Evolutionary conservation across 2,113 vertebrate species (phyloP).

Genomic region (Osmerus mordax): DNA sequence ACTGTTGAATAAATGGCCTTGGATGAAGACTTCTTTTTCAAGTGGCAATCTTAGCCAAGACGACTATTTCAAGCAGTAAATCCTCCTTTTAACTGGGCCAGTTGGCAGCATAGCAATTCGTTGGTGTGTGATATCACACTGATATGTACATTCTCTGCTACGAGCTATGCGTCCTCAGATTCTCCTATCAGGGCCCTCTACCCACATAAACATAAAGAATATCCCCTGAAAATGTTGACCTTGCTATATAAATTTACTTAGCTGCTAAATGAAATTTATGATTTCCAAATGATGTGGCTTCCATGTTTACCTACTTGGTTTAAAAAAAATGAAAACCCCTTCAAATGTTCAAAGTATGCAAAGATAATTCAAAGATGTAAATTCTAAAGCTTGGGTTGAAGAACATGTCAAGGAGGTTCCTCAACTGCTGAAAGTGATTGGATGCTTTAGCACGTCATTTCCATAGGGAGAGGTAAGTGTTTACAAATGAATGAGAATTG

Average conservation of each 20-base stretch:
- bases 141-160: slow-evolving; percentile 31
- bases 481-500: slow-evolving; percentile 32
- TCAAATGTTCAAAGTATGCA: neutral
- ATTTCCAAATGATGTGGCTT: neutral
- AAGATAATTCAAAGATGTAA: neutral
- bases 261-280: neutral
- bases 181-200: too few relatives aligned
- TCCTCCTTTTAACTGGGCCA: slow-evolving; percentile 22
- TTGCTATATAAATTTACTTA: neutral
- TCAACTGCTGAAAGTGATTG: slow-evolving; percentile 23
- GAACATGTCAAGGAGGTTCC: slow-evolving; percentile 12
- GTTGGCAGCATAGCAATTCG: slow-evolving; percentile 27
- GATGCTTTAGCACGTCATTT: slow-evolving; percentile 35
- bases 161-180: too few relatives aligned
- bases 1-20: slow-evolving; percentile 7
- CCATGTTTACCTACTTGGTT: neutral
- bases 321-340: neutral
- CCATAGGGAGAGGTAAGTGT: slow-evolving; percentile 25
- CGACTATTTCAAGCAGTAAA: slow-evolving; percentile 29
- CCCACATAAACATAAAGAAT: too few relatives aligned
- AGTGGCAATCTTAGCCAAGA: slow-evolving; percentile 17
- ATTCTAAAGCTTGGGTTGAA: neutral
- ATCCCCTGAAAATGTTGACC: neutral
- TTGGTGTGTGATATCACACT: slow-evolving; percentile 24
- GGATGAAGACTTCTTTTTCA: slow-evolving; percentile 14